Base-by-base conservation (phyloP, 2,888 invertebrate species). In the Punctoribates punctum region DNA sequence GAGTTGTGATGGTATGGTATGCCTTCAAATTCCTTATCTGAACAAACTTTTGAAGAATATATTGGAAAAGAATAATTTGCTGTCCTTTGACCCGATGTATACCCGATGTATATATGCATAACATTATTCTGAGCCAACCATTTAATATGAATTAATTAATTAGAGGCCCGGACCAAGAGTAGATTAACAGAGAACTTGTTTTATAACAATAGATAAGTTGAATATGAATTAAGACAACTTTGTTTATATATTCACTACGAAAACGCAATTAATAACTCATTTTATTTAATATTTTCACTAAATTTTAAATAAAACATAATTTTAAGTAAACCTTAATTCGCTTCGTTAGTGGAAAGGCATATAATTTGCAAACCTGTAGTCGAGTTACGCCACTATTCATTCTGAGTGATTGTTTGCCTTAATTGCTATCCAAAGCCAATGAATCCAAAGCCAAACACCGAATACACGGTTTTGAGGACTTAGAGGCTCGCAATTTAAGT, bases 251-350 rank as follows among this genome's bases (percentile, higher is more conserved):
- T 57, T 57, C 6, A 23, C 34, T 23, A n/a, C n/a, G n/a, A 57
- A 25, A 57, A 34, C 17, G 2, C 20, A 65, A 65, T 34, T 34
- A 65, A 65, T 65, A 65, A 65, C 65, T 65, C 65, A 65, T 65
- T 65, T 65, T 65, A 65, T 29, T 65, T 65, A 65, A 65, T 65
- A 29, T 27, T 65, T 65, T 65, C 65, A 65, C 29, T 65, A 65
- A 65, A 65, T 65, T 34, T 65, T 65, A 38, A 65, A 65, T 62
- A 62, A 62, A 62, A 62, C 15, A 62, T 27, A 62, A 11, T 57
- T 29, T 20, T 17, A 34, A 62, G 15, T 13, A 27, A 27, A 62
- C 29, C 5, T 8, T 27, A 23, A 62, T 62, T 62, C 29, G 15
- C 27, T 15, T 54, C 20, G 20, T 54, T 6, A 54, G 20, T 11